A percentile compares a stretch with the other conserved stretches of the same genome.
Evolutionary conservation across 2,797 vertebrate species (phyloP).

Genomic region (Menidia menidia): DNA sequence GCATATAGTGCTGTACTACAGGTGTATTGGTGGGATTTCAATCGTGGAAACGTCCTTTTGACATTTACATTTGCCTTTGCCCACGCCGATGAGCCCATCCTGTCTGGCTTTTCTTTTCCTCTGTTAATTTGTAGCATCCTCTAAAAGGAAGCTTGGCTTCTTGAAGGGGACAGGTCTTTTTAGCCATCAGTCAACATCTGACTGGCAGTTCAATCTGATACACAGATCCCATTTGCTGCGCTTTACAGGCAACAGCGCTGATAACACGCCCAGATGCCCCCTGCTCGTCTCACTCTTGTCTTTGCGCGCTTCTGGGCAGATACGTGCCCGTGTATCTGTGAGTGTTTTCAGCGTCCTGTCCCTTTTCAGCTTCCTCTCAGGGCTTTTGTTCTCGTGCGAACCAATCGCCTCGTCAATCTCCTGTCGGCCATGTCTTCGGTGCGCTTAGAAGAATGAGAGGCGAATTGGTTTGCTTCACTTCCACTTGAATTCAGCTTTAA

Average conservation of each 20-base stretch:
- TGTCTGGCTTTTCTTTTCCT: constrained; percentile 12
- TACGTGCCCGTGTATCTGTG: neutral
- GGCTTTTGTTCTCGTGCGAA: constrained; percentile 57
- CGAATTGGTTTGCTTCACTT: constrained; percentile 52
- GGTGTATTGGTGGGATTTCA: constrained; percentile 10
- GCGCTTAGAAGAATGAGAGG: constrained; percentile 47
- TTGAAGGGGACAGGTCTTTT: constrained; percentile 59
- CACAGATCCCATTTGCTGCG: constrained; percentile 73
- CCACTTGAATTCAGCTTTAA: constrained; percentile 44
- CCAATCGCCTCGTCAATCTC: constrained; percentile 70
- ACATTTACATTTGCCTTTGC: constrained; percentile 58
- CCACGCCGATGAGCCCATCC: constrained; percentile 39
- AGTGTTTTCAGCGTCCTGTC: constrained; percentile 31
- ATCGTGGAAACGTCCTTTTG: constrained; percentile 55
- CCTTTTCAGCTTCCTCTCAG: constrained; percentile 56
- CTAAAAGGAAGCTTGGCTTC: constrained; percentile 43
- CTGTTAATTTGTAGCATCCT: constrained; percentile 33
- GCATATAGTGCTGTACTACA: neutral
- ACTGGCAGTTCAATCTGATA: constrained; percentile 81
- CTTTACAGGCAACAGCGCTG: constrained; percentile 65
- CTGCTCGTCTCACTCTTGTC: constrained; percentile 29
- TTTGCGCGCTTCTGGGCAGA: constrained; percentile 5
- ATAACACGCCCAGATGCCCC: constrained; percentile 59
- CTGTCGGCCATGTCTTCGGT: constrained; percentile 41
- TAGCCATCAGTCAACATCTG: constrained; percentile 74